Conservation (phyloP, 2,888 invertebrate genomes). For the Pemphredon lugubris region DNA sequence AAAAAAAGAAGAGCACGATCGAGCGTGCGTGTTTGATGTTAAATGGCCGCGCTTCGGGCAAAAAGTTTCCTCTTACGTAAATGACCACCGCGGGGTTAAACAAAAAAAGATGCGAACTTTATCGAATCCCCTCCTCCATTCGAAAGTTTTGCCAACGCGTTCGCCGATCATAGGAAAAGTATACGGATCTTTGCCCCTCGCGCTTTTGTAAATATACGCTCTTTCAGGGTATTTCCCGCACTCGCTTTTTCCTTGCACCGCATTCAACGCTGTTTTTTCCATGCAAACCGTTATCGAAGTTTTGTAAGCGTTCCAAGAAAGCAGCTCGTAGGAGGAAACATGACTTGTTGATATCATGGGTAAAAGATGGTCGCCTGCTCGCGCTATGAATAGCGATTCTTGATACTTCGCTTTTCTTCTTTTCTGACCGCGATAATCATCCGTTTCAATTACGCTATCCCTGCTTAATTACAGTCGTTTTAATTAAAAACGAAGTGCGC, state of each 20-base stretch:
- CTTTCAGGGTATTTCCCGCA: not conserved
- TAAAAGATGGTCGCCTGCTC: not conserved
- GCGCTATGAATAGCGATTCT: not conserved
- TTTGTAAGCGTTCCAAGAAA: conserved; percentile 1
- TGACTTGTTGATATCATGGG: conserved; percentile 40
- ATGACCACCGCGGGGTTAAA: conserved; percentile 26
- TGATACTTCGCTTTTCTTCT: no score
- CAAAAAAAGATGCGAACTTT: conserved; percentile 21
- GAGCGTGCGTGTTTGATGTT: conserved; percentile 34
- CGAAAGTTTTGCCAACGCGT: not conserved
- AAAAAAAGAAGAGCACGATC: conserved; percentile 31
- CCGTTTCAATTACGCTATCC: not conserved
- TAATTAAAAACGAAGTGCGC: not conserved
- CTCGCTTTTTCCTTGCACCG: conserved; percentile 5
- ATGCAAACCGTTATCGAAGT: conserved; percentile 19
- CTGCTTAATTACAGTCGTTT: conserved; percentile 21
- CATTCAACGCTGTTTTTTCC: conserved; percentile 11
- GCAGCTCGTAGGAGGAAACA: conserved; percentile 6
- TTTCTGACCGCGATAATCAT: not conserved
- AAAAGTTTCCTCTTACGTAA: conserved; percentile 41
- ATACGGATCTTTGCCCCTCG: conserved; percentile 2
- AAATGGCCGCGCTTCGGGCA: conserved; percentile 25
- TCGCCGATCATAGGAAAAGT: not conserved
- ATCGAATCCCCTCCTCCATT: conserved; percentile 9
- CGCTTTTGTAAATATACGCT: not conserved